Evolutionary conservation across 1,140 invertebrate genomes (phyloP).

Genomic region (Atta texana): DNA sequence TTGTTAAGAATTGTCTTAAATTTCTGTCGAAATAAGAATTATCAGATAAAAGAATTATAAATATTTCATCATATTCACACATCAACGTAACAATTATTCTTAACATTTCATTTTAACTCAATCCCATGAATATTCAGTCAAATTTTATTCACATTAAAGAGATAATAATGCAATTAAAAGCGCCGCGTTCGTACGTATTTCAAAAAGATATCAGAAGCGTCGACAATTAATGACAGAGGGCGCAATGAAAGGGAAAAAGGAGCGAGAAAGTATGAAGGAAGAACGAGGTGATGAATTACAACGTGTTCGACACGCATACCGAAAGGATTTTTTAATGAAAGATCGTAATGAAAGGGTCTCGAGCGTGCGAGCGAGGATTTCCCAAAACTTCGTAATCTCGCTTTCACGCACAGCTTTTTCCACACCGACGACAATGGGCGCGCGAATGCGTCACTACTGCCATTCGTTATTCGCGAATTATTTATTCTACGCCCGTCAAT

Average conservation of each 20-base stretch:
- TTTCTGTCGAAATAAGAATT: neutral
- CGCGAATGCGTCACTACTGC: neutral
- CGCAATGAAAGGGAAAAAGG: neutral
- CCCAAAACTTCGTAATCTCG: slow-evolving; percentile 15
- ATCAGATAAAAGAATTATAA: slow-evolving; percentile 16
- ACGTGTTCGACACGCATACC: neutral
- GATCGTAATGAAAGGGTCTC: slow-evolving; percentile 27
- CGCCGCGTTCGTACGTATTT: neutral
- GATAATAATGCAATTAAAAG: slow-evolving; percentile 22
- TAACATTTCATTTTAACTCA: neutral
- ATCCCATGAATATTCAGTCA: slow-evolving; percentile 15
- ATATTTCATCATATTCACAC: slow-evolving; percentile 9
- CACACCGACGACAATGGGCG: slow-evolving; percentile 7
- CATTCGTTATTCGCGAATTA: slow-evolving; percentile 51
- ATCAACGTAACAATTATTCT: neutral
- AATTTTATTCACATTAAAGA: neutral
- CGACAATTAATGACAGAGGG: slow-evolving; percentile 5
- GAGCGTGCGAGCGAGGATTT: neutral
- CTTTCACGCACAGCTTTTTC: slow-evolving; percentile 6
- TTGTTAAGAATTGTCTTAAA: neutral
- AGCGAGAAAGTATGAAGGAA: neutral
- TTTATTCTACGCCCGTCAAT: slow-evolving; percentile 57
- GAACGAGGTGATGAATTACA: slow-evolving; percentile 1
- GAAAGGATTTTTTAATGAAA: slow-evolving; percentile 15
- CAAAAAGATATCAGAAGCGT: neutral